A percentile compares a stretch with the other conserved stretches of the same genome.
Conservation (phyloP, 2,113 vertebrate species). For the Bubo bubo region DNA sequence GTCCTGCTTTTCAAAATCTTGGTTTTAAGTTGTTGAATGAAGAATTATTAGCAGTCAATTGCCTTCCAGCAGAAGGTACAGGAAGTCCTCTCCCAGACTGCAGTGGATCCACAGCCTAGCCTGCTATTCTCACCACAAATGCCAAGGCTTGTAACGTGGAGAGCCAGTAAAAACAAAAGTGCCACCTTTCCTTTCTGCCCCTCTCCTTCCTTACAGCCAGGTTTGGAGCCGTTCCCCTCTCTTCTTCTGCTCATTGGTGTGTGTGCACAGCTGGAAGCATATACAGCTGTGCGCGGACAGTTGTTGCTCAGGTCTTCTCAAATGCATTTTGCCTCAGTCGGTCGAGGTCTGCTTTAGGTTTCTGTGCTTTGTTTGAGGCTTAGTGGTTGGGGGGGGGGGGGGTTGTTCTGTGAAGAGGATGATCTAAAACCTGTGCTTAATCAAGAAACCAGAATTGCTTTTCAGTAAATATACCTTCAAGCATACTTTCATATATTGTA, state of each 20-base stretch:
- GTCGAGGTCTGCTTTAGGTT: not conserved
- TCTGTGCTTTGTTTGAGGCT: not conserved
- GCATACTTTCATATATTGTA: conserved; percentile 3
- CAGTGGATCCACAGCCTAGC: too few species aligned
- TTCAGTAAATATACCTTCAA: conserved; percentile 25
- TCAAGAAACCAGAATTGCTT: conserved; percentile 11
- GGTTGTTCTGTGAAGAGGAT: not conserved
- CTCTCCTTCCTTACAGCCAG: not conserved
- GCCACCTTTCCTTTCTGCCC: not conserved
- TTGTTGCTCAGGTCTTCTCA: not conserved
- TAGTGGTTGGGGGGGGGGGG: not conserved
- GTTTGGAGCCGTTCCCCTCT: not conserved
- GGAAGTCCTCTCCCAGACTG: not conserved
- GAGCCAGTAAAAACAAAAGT: not conserved
- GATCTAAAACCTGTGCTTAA: not conserved
- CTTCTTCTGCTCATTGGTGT: not conserved
- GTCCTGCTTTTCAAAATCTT: not conserved
- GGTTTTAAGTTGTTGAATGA: not conserved
- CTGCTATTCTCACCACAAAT: not conserved
- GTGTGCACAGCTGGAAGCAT: not conserved
- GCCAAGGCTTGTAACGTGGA: not conserved
- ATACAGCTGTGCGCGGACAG: not conserved
- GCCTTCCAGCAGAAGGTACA: not conserved
- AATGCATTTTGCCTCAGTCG: not conserved
- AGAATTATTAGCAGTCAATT: not conserved